Base-by-base conservation (phyloP, 2,113 vertebrate species). In the Rana temporaria region DNA sequence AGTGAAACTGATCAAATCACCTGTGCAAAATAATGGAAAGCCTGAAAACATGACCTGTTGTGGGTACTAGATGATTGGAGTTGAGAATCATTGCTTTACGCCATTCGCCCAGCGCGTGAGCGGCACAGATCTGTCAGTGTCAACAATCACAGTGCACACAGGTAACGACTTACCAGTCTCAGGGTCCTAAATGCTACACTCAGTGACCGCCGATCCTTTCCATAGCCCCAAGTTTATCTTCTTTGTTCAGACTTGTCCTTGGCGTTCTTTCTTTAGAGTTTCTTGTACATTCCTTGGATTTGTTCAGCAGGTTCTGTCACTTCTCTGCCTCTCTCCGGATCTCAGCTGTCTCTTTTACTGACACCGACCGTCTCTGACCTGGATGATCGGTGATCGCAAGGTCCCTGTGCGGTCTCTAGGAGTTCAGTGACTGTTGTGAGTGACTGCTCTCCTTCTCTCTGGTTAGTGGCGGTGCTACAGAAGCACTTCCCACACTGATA, bases 401-500 rank as follows among this genome's bases (percentile, higher is more conserved):
- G 66, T n/a, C 34, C 48, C 19, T 69, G 17, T 69, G 18, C 11
- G n/a, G 7, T 62, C 59, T 62, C 6, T 62, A 2, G 4, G 12
- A 22, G 12, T 22, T 63, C 24, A 62, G n/a, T 14, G 60, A n/a
- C n/a, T 66, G n/a, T 30, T 17, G 65, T 38, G 26, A 67, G 65
- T 34, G 65, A 67, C 65, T 34, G 4, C n/a, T 15, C 42, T 71
- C 63, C 42, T n/a, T 68, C 19, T n/a, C 52, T 24, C n/a, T 57
- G 53, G 52, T 32, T 34, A 67, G 19, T 67, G 26, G 19, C 76
- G 56, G 19, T 52, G 77, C 34, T 4, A 68, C 48, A 14, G 19
- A 34, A 69, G 65, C 32, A 69, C 77, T 56, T 79, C 77, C 77
- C 77, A 79, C 77, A 79, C 24, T 69, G 52, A 20, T 64, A 56